Conservation (phyloP, 1,140 invertebrate species). For the Oscheius sp. region DNA sequence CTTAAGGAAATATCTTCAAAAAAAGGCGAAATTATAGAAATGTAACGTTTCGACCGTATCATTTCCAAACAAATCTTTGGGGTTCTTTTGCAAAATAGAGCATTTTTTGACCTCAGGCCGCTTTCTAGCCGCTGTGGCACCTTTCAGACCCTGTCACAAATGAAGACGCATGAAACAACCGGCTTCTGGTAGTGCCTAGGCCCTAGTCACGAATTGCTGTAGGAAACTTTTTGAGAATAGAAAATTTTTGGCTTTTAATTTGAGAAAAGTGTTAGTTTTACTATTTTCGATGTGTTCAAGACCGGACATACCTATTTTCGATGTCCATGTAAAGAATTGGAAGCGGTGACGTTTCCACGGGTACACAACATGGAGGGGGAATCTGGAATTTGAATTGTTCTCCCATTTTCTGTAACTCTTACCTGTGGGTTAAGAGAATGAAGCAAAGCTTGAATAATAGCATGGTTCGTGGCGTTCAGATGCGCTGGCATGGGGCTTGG, state of each 20-base stretch:
- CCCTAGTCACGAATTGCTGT: too few relatives aligned
- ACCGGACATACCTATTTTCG: constrained; percentile 66
- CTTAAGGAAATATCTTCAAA: too few relatives aligned
- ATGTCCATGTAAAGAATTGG: constrained; percentile 91
- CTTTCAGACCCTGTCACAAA: too few relatives aligned
- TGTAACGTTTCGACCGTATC: too few relatives aligned
- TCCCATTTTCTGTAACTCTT: constrained; percentile 62
- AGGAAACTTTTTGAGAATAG: background rate
- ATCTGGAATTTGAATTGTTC: constrained; percentile 61
- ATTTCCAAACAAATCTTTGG: too few relatives aligned
- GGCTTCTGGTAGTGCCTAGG: too few relatives aligned
- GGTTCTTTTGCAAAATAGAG: too few relatives aligned
- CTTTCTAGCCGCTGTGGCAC: too few relatives aligned
- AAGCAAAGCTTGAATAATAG: constrained; percentile 92
- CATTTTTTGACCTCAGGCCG: too few relatives aligned
- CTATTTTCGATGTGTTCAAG: background rate
- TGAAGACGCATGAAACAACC: too few relatives aligned
- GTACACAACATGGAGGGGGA: constrained; percentile 87
- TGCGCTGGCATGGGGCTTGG: constrained; percentile 86
- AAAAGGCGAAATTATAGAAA: too few relatives aligned
- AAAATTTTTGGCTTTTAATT: background rate
- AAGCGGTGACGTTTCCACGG: constrained; percentile 81
- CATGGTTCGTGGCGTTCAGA: constrained; percentile 94
- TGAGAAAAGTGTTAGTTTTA: background rate
- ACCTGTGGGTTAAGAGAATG: constrained; percentile 81